Evolutionary conservation across 2,113 vertebrate species (phyloP), one percentile per base, ranked within the genome.

Genomic region (Ceyx margarethae): DNA sequence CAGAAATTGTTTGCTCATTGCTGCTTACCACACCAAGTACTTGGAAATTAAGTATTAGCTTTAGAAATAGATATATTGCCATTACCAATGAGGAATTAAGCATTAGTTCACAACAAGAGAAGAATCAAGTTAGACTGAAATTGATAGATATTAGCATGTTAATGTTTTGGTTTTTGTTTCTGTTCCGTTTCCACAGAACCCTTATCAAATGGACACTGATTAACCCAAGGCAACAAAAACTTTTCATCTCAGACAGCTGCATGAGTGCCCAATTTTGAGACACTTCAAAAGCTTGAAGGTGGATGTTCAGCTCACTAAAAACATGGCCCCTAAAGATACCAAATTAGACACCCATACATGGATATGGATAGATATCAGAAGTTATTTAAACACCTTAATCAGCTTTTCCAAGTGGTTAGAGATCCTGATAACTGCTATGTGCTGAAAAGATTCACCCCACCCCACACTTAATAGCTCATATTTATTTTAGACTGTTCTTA

Each of bases 371-470:
- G 80, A 75, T 88, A 90, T 54, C 57, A 72, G 28, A 68, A 94
- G 76, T 86, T 95, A 88, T 88, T 88, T 91, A 88, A 93, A 93
- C 35, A 89, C 33, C 26, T 84, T 94, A 86, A 86, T 93, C 92
- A 85, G 91, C 74, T 94, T 91, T 92, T 93, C 74, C 74, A 93
- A 90, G 80, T 91, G 88, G 66, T 87, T 89, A 58, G 77, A 91
- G 74, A 73, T 22, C 90, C 50, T 64, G 77, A 79, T 82, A 91
- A 85, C 33, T 40, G 33, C 46, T 68, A 8, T 19, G 35, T 87
- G 42, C 22, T 84, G 66, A 72, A 85, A 73, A 91, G 46, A 35
- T 87, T 67, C 54, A 64, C 48, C 23, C 51, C 23, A 29, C 46
- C 51, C 54, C 6, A 40, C 33, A 69, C 31, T 58, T 54, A 91